Evolutionary conservation across 2,113 vertebrate genomes (phyloP), one percentile per base, ranked within the genome.

Genomic region (Bos taurus): DNA sequence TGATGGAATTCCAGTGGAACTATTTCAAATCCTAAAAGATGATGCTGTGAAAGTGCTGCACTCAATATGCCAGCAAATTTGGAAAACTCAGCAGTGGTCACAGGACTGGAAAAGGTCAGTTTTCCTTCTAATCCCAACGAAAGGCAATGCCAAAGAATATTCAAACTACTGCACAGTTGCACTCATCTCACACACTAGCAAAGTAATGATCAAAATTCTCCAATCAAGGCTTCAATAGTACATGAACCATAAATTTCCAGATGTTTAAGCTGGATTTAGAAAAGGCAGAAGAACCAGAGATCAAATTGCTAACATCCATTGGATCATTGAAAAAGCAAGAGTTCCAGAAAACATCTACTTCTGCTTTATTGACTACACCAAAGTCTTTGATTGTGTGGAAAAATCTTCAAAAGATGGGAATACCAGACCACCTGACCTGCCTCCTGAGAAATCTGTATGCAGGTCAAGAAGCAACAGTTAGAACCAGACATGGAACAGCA

Each of bases 401-500:
- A 71, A 23, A 36, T 71, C n/a, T 36, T 36, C 5, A 71, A 71
- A 19, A 71, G 64, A 36, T 71, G n/a, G n/a, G n/a, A 71, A 36
- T 71, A 12, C 19, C 2, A 11, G 19, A 36, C 64, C 17, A 36
- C n/a, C n/a, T 23, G 2, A 71, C n/a, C 19, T 71, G 64, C 19
- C 64, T 71, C n/a, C 9, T 71, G 19, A 71, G 64, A 71, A 71
- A 36, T 71, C 64, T 6, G 7, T 12, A 71, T 71, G n/a, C 4
- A 36, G 64, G 9, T 36, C n/a, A 71, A 36, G 64, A 36, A 36
- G 10, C 64, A 71, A 67, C 33, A 36, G n/a, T 36, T 71, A 71
- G n/a, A 71, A 71, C n/a, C 2, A 6, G n/a, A 71, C 0, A 0
- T 71, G 64, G 9, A 71, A 36, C 19, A 71, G 64, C 0, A 21